Evolutionary conservation across 2,797 vertebrate species (phyloP), one percentile per base, ranked within the genome.

Genomic region (Sebastes taczanowskii): DNA sequence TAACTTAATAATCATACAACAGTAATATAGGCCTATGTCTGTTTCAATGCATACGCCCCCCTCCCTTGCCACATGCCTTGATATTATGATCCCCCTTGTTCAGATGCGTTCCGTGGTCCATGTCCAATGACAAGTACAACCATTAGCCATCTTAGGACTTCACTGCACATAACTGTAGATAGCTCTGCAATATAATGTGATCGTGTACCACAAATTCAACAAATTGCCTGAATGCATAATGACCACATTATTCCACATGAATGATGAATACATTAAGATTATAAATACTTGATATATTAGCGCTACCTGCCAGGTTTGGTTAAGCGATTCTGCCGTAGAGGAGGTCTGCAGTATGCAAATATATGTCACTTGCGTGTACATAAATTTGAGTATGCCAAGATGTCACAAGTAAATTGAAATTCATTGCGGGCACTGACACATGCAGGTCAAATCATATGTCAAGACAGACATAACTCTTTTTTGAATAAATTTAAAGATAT

Each of bases 231-330:
- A 11, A 20, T 64, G 42, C 35, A 71, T 71, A 76, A 85, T 78
- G 30, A 65, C 7, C 22, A 49, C 49, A 34, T 67, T 29, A 49
- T 69, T 74, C 46, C 30, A 30, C 46, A 46, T 20, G 13, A 11
- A 61, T 56, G 71, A 68, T 53, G 34, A 70, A 86, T 72, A 59
- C 22, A 86, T 85, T 80, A 16, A 23, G 25, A 42, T 29, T 59
- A 14, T 59, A 25, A 71, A 71, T 46, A 29, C 34, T n/a, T 29
- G 55, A 42, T 59, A 34, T 69, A 74, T 84, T 77, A 34, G 35
- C 65, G 49, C 27, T 30, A 25, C 56, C 56, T 82, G 71, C 13
- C 69, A 68, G 53, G 46, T 58, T 49, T 61, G 23, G 56, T 65
- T 53, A 78, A 74, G 55, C 22, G 58, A 53, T 38, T 73, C 9